Percentiles rank a stretch among this genome's conserved stretches.
Conservation (phyloP, 2,113 vertebrate genomes). For the Leucopsar rothschildi region DNA sequence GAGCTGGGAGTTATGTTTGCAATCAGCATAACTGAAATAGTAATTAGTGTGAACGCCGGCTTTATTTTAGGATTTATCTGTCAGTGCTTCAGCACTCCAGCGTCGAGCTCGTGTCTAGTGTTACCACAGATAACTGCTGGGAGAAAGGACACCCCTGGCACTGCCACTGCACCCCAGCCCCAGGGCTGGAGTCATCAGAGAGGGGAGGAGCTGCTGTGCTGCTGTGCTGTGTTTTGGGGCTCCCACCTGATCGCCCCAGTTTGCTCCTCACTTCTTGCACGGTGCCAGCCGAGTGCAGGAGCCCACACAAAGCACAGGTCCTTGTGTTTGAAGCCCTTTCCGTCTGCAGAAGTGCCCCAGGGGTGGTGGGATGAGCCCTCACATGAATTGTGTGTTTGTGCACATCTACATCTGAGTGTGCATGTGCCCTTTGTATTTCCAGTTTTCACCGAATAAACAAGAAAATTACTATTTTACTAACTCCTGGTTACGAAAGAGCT, state of each 20-base stretch:
- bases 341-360: background rate
- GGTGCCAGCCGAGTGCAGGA: background rate
- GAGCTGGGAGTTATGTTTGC: background rate
- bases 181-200: accelerated
- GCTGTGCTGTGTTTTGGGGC: background rate
- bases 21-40: slow-evolving; percentile 6
- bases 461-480: background rate
- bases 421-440: background rate
- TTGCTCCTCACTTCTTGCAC: accelerated
- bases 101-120: background rate
- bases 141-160: background rate
- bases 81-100: slow-evolving; percentile 45
- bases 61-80: slow-evolving; percentile 58
- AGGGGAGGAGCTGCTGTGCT: background rate
- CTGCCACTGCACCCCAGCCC: background rate
- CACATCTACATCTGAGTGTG: background rate
- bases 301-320: background rate
- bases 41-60: slow-evolving; percentile 18
- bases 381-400: background rate
- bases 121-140: background rate
- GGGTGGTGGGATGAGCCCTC: background rate
- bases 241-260: accelerated
- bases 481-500: background rate
- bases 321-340: background rate
- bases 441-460: background rate